A percentile compares a stretch with the other conserved stretches of the same genome.
Evolutionary conservation across 2,113 vertebrate species (phyloP).

Genomic region (Phalacrocorax aristotelis): DNA sequence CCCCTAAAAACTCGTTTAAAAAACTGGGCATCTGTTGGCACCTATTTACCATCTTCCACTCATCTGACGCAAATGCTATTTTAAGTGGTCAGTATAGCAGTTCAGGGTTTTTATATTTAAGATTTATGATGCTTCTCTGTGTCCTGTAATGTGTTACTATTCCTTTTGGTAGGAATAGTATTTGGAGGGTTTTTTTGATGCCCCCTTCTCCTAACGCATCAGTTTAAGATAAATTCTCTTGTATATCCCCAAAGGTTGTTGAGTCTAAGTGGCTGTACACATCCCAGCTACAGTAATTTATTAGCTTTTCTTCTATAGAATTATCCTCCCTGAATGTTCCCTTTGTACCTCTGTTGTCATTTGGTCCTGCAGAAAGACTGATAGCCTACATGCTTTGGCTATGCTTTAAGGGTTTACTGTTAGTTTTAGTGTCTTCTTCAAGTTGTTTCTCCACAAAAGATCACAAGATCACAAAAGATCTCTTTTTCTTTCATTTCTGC

Average conservation of each 20-base stretch:
- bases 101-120: background rate
- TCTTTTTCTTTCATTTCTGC: background rate
- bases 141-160: background rate
- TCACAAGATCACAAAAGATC: background rate
- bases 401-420: background rate
- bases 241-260: background rate
- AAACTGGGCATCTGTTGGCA: background rate
- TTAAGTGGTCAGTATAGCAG: background rate
- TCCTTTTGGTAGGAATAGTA: background rate
- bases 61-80: background rate
- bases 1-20: background rate
- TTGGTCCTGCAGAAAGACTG: background rate
- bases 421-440: background rate
- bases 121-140: background rate
- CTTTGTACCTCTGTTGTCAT: background rate
- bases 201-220: background rate
- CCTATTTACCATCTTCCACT: background rate
- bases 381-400: background rate
- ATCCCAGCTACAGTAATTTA: background rate
- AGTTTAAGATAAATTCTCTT: background rate
- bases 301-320: background rate
- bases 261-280: background rate
- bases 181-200: background rate
- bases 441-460: background rate
- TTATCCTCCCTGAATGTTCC: background rate